Percentiles rank a stretch among this genome's conserved stretches.
These are phyloP conservation scores for Ennomos fuscantarius DNA, from an alignment of 2,888 invertebrate species.

Conservation along the genomic window DNA sequence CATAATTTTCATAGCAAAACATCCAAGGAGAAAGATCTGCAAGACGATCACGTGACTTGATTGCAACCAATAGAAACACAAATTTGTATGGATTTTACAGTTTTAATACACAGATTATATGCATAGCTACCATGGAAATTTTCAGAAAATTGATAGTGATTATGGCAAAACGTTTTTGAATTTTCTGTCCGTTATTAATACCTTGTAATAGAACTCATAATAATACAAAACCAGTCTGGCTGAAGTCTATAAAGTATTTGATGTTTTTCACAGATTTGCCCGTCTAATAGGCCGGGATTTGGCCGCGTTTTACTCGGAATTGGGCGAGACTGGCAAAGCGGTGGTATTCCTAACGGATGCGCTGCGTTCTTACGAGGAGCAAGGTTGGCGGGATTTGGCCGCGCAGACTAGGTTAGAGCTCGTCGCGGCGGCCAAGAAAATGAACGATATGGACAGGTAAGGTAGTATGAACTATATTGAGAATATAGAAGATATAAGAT, in stretches of 20 bases:
- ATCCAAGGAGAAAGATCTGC: too few relatives aligned
- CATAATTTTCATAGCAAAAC: too few relatives aligned
- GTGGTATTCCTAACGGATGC: conserved; percentile 95
- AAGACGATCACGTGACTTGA: too few relatives aligned
- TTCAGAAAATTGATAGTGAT: too few relatives aligned
- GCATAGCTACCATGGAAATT: too few relatives aligned
- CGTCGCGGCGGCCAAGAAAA: conserved; percentile 92
- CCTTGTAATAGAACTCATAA: too few relatives aligned
- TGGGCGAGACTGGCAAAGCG: conserved; percentile 94
- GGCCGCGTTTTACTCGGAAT: conserved; percentile 94
- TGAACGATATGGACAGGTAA: conserved; percentile 90
- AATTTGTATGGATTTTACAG: too few relatives aligned
- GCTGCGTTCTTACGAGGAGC: conserved; percentile 93
- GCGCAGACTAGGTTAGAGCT: conserved; percentile 93
- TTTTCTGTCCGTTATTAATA: background rate
- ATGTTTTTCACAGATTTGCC: conserved; percentile 87
- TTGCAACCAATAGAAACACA: too few relatives aligned
- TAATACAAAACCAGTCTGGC: too few relatives aligned
- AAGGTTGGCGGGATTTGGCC: conserved; percentile 94
- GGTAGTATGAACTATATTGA: conserved; percentile 2
- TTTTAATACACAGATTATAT: too few relatives aligned
- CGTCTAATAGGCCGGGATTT: conserved; percentile 95
- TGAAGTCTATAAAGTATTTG: too few relatives aligned
- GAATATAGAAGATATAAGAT: too few relatives aligned
- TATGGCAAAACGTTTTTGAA: background rate